These are phyloP conservation scores for Sphaerophoria taeniata DNA, from an alignment of 2,888 invertebrate species.

Conservation along the genomic window DNA sequence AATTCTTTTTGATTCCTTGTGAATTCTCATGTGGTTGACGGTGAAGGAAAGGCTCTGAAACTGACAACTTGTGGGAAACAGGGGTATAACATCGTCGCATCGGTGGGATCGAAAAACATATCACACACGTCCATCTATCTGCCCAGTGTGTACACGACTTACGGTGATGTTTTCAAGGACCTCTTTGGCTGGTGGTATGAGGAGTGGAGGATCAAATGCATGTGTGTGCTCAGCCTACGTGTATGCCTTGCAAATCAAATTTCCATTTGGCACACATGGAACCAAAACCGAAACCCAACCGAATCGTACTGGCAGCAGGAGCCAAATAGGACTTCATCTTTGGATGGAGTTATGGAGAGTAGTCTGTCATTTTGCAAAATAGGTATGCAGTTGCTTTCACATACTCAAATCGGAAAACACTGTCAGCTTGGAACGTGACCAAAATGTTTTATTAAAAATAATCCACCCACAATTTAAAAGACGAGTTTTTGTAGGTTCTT, in stretches of 20 bases:
- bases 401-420: slow-evolving; percentile 73
- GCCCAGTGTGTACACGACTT: not conserved
- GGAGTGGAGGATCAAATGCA: slow-evolving; percentile 17
- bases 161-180: slow-evolving; percentile 40
- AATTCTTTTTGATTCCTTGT: slow-evolving; percentile 46
- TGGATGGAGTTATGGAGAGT: slow-evolving; percentile 26
- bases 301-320: not conserved
- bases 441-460: slow-evolving; percentile 66
- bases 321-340: slow-evolving; percentile 25
- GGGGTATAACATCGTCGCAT: not conserved
- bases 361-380: slow-evolving; percentile 68
- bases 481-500: too few species aligned
- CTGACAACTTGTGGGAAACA: not conserved
- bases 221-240: slow-evolving; percentile 60
- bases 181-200: too few species aligned
- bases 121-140: slow-evolving; percentile 46
- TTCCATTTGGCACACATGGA: slow-evolving; percentile 72
- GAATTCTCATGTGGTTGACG: slow-evolving; percentile 33
- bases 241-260: slow-evolving; percentile 71
- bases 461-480: slow-evolving; percentile 26
- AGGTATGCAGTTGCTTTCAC: slow-evolving; percentile 59
- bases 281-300: not conserved
- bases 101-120: slow-evolving; percentile 53
- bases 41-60: not conserved
- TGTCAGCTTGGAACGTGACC: slow-evolving; percentile 70